phyloP scores from a whole-genome alignment of 2,888 invertebrate species.

The Diarsia mendica region DNA sequence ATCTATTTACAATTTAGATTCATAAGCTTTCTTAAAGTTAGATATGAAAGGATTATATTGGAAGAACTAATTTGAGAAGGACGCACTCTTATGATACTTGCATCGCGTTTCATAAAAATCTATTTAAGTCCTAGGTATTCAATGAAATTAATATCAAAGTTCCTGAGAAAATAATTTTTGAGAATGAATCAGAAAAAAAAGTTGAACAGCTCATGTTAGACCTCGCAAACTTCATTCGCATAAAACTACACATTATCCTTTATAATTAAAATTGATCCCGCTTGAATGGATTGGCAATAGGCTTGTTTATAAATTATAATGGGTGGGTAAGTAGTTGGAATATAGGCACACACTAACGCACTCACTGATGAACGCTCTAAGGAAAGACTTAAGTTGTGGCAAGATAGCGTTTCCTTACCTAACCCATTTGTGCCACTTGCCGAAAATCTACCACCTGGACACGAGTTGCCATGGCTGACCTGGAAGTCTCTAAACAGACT shows the following conservation, averaged over 20 bases:
- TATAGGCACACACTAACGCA: background rate
- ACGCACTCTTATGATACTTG: background rate
- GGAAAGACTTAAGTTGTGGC: too few species aligned
- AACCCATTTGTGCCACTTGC: too few species aligned
- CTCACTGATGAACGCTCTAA: too few species aligned
- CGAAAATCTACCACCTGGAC: too few species aligned
- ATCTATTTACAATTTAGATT: constrained; percentile 27
- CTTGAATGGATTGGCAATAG: constrained; percentile 52
- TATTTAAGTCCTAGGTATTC: background rate
- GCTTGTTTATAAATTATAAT: constrained; percentile 11
- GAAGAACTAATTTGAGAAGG: constrained; percentile 33
- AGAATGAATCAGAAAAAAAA: constrained; percentile 8
- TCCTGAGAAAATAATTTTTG: background rate
- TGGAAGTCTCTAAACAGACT: too few species aligned
- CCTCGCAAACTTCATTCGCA: constrained; percentile 27
- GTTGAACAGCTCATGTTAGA: constrained; percentile 2
- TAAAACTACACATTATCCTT: constrained; percentile 20
- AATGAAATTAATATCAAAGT: background rate
- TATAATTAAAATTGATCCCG: constrained; percentile 63
- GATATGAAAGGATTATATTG: constrained; percentile 8
- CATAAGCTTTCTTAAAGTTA: constrained; percentile 40
- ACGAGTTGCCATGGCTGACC: too few species aligned
- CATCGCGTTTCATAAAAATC: background rate
- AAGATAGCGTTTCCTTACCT: too few species aligned
- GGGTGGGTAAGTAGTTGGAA: background rate